These are phyloP conservation scores for Periplaneta americana DNA, from an alignment of 1,140 invertebrate genomes.

Conservation along the genomic window DNA sequence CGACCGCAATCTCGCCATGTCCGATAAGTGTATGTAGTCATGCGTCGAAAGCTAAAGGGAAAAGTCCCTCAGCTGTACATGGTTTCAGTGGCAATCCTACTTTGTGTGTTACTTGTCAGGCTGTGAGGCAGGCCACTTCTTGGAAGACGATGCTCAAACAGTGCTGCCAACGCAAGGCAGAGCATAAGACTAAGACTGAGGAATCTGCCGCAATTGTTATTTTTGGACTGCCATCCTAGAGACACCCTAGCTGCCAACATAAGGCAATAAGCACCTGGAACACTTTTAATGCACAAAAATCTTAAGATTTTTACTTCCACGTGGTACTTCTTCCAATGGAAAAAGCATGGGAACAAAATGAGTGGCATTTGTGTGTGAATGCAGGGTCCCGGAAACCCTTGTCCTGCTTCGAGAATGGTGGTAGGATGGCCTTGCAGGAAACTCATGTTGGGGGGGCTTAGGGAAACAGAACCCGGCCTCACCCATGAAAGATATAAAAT, in stretches of 20 bases:
- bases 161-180: too few relatives aligned
- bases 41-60: too few relatives aligned
- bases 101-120: neutral
- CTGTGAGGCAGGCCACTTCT: neutral
- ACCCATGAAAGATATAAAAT: neutral
- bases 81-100: neutral
- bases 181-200: neutral
- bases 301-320: neutral
- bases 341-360: neutral
- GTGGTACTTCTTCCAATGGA: neutral
- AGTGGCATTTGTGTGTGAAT: neutral
- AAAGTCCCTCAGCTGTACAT: neutral
- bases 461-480: neutral
- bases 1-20: neutral
- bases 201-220: too few relatives aligned
- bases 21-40: neutral
- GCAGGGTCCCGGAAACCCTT: neutral
- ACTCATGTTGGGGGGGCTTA: neutral
- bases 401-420: neutral
- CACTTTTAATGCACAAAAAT: neutral
- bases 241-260: neutral
- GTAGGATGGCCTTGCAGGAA: slow-evolving; percentile 7
- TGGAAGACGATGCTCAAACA: too few relatives aligned
- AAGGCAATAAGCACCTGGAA: neutral
- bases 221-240: neutral